Conservation (phyloP, 1,140 invertebrate genomes). For the Zaprionus camerounensis region DNA sequence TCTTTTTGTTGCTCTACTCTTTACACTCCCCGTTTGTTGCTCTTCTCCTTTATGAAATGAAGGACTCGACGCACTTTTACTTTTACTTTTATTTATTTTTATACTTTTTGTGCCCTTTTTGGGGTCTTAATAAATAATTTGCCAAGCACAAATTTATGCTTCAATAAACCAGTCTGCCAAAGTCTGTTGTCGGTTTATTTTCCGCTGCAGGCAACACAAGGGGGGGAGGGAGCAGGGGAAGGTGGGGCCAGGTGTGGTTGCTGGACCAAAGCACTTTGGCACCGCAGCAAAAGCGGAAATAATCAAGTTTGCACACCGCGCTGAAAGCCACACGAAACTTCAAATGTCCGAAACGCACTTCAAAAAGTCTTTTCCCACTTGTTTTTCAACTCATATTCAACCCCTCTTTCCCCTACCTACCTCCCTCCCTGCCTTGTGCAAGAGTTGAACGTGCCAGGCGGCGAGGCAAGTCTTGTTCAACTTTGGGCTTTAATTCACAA, state of each 20-base stretch:
- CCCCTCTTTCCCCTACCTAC: not conserved
- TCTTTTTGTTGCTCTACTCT: not conserved
- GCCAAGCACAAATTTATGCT: conserved; percentile 69
- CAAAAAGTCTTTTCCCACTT: conserved; percentile 57
- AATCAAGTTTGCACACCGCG: conserved; percentile 69
- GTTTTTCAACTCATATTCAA: conserved; percentile 52
- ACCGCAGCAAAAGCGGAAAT: conserved; percentile 50
- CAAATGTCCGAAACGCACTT: conserved; percentile 62
- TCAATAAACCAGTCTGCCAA: conserved; percentile 58
- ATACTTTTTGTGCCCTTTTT: conserved; percentile 44
- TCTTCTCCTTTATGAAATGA: conserved; percentile 25
- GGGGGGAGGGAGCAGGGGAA: not conserved
- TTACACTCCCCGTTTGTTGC: not conserved
- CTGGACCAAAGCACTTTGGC: conserved; percentile 35
- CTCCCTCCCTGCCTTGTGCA: not conserved
- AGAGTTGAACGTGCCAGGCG: conserved; percentile 12
- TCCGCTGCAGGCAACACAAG: not conserved
- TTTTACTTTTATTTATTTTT: conserved; percentile 30
- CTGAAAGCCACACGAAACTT: conserved; percentile 70
- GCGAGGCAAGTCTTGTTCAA: not conserved
- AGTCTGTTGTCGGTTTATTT: conserved; percentile 47
- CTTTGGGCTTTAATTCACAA: not conserved
- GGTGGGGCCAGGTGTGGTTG: conserved; percentile 10
- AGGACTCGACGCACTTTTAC: conserved; percentile 40
- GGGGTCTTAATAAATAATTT: conserved; percentile 78